Base-by-base conservation (phyloP, 2,113 vertebrate genomes). In the Larimichthys crocea region DNA sequence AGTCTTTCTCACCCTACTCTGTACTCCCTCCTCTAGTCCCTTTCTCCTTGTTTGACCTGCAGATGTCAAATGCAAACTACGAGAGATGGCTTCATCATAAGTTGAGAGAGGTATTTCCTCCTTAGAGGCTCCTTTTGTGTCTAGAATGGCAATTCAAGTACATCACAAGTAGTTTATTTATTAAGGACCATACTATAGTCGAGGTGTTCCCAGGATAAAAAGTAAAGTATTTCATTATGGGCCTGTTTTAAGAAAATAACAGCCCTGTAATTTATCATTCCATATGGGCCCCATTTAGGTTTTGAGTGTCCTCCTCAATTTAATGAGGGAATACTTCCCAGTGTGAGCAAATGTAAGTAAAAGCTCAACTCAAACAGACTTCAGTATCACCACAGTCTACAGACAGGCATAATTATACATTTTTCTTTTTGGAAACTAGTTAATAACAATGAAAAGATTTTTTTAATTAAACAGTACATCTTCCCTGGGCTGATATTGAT, bases 111-210 rank as follows among this genome's bases (percentile, higher is more conserved):
- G 59, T 70, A 42, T 53, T 62, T 56, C 40, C 17, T 83, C 76
- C 79, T 77, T 6, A 24, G 82, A 85, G 86, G 68, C 64, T 67
- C 55, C 60, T 73, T 88, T 79, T 79, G 77, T 74, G 77, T 65
- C 63, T 62, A 20, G 53, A 82, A 68, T 77, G 82, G 71, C 75
- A 73, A 83, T 79, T 87, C 49, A 48, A 82, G 72, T 50, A 48
- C 69, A 83, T 80, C 63, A 84, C 55, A 79, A 86, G 87, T 62
- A 59, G 52, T 76, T 74, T n/a, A 82, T 78, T 82, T 81, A 76
- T 87, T 77, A 84, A 60, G 53, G 31, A 49, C n/a, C 24, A 1
- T 66, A 50, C 29, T 20, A 53, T 26, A 46, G 35, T 40, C 7
- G 8, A 40, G 53, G 65, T 80, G 67, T 76, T 79, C 65, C 63